phyloP scores from a whole-genome alignment of 2,797 vertebrate genomes.

The Acipenser ruthenus region DNA sequence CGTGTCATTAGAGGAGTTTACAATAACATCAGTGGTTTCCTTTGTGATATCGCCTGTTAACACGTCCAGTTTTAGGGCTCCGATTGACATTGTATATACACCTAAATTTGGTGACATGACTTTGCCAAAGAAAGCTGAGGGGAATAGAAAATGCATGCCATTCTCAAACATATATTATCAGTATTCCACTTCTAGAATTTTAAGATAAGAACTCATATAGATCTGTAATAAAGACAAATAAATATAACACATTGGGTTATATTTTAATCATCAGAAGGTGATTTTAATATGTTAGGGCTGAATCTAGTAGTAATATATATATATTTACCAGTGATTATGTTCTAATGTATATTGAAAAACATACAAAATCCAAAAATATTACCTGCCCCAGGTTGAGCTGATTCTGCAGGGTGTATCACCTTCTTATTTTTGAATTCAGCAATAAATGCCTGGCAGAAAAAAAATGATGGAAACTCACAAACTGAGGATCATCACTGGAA shows the following conservation, averaged over 20 bases:
- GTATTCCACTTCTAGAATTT: no score
- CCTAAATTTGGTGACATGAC: conserved; percentile 35
- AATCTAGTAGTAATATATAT: neutral
- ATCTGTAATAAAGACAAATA: neutral
- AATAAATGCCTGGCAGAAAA: conserved; percentile 42
- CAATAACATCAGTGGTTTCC: conserved; percentile 73
- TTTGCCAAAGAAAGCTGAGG: conserved; percentile 46
- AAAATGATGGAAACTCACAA: neutral
- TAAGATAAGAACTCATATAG: neutral
- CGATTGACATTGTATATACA: conserved; percentile 64
- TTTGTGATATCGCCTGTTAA: conserved; percentile 72
- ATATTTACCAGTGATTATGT: neutral
- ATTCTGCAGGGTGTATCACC: conserved; percentile 11
- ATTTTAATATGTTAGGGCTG: neutral
- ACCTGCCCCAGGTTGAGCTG: conserved; percentile 33
- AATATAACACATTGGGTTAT: neutral
- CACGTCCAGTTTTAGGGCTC: conserved; percentile 59
- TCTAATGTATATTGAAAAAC: neutral
- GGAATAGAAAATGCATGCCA: neutral
- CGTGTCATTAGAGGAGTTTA: conserved; percentile 65
- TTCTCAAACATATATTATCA: neutral
- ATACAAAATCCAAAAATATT: neutral
- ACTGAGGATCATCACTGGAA: no score
- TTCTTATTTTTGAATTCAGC: conserved; percentile 47
- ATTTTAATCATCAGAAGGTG: neutral